Base-by-base conservation (phyloP, 2,797 vertebrate genomes). In the Bradypodion pumilum region DNA sequence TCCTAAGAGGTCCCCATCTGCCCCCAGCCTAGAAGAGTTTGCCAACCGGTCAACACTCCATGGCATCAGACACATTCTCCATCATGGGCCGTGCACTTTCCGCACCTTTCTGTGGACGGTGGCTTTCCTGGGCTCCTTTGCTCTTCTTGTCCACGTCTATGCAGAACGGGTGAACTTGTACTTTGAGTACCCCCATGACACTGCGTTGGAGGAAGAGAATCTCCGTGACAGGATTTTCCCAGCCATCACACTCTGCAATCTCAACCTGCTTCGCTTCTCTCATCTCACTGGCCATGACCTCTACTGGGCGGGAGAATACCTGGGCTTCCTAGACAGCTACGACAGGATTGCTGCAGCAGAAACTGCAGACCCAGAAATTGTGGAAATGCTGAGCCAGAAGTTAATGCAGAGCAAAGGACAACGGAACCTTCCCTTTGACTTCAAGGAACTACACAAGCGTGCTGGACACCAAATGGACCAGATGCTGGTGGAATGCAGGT, bases 101-200 rank as follows among this genome's bases (percentile, higher is more conserved):
- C 91, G 86, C 80, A 92, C 89, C 35, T 74, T 92, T 3, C 86
- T 94, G 66, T 94, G 94, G 94, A 84, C 91, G 1, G 60, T 92
- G 81, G 90, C 91, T 69, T 94, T 95, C 81, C 78, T 93, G 59
- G 68, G 85, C 73, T 91, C 91, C 0, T 84, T 94, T 75, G 86
- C 44, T 62, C 86, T 93, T 32, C 92, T 95, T 0, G 0, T 92
- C 44, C 90, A 92, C 0, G 25, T 80, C 81, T 93, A 91, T 0
- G 72, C 72, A 52, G 91, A 93, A 21, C 91, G 88, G 0, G 21
- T 95, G 83, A 60, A 42, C 5, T 85, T 89, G 40, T 95, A 95
- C 89, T 86, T 94, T 68, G 91, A 93, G 81, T 92, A 93, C 35
- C 93, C 93, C 1, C 94, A 93, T 85, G 86, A 0, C 88, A 94